Evolutionary conservation across 2,888 invertebrate genomes (phyloP), one percentile per base, ranked within the genome.

Genomic region (Ethmia dodecea): DNA sequence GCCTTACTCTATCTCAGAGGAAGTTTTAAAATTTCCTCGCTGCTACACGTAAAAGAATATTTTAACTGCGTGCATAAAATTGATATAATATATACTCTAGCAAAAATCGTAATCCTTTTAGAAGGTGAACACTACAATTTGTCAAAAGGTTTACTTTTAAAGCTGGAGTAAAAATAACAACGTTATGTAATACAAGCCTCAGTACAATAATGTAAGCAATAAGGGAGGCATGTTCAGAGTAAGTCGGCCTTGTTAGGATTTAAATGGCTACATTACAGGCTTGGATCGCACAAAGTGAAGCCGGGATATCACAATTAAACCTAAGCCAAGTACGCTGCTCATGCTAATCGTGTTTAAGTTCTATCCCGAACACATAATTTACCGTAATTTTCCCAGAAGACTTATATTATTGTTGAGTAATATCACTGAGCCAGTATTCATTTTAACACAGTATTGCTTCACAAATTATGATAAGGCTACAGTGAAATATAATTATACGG

Each of bases 311-410:
- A 58, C 53, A 52, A 58, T 55, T 57, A 60, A 45, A 41, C 42
- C 35, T 31, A 38, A 43, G 31, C 38, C 37, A 38, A 44, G 42
- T 40, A 40, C 48, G 53, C 42, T 37, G 43, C 47, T 49, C 50
- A 63, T 60, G 55, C 55, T 60, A 62, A 60, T 62, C 37, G 49
- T 42, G 43, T 42, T 49, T 49, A 55, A 51, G 47, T 54, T 52
- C 9, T 9, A n/a, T 22, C n/a, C 22, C 49, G n/a, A n/a, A n/a
- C n/a, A n/a, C n/a, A n/a, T n/a, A n/a, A n/a, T n/a, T n/a, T n/a
- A n/a, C n/a, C n/a, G n/a, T n/a, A n/a, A n/a, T n/a, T n/a, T n/a
- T n/a, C n/a, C n/a, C n/a, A n/a, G n/a, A n/a, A n/a, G n/a, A n/a
- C n/a, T n/a, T n/a, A n/a, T n/a, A n/a, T n/a, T n/a, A n/a, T n/a